Evolutionary conservation across 2,797 vertebrate species (phyloP).

Genomic region (Halcyon badia): DNA sequence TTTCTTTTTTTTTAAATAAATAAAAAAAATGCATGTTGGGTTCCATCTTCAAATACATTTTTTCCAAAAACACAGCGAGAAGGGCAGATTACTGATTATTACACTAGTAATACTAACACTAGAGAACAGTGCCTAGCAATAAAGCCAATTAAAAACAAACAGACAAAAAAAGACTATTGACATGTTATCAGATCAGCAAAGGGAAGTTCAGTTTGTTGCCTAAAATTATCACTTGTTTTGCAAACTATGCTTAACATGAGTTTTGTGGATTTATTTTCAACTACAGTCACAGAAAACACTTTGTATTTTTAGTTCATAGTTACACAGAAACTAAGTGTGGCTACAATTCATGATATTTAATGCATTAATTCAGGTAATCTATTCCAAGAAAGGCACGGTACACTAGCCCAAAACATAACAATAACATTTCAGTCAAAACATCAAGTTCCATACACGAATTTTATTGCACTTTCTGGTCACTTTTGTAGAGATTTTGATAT

Average conservation of each 20-base stretch:
- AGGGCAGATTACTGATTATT: background rate
- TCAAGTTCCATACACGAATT: background rate
- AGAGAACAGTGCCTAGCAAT: background rate
- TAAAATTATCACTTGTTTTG: background rate
- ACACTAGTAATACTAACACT: conserved; percentile 5
- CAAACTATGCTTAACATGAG: background rate
- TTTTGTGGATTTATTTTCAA: conserved; percentile 39
- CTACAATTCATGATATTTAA: background rate
- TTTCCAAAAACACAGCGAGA: background rate
- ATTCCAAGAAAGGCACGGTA: background rate
- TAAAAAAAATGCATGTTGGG: background rate
- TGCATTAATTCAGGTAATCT: background rate
- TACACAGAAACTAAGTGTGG: background rate
- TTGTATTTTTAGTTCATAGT: background rate
- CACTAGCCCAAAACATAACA: fast-evolving
- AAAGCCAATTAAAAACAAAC: background rate
- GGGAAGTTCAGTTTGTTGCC: background rate
- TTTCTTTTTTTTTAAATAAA: background rate
- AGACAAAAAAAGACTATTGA: no score
- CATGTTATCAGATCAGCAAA: background rate
- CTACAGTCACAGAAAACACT: background rate
- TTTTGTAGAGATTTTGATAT: background rate
- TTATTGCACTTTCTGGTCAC: background rate
- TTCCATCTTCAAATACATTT: background rate
- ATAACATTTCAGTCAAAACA: background rate